phyloP scores from a whole-genome alignment of 2,888 invertebrate genomes.

The Piscicola geometra region DNA sequence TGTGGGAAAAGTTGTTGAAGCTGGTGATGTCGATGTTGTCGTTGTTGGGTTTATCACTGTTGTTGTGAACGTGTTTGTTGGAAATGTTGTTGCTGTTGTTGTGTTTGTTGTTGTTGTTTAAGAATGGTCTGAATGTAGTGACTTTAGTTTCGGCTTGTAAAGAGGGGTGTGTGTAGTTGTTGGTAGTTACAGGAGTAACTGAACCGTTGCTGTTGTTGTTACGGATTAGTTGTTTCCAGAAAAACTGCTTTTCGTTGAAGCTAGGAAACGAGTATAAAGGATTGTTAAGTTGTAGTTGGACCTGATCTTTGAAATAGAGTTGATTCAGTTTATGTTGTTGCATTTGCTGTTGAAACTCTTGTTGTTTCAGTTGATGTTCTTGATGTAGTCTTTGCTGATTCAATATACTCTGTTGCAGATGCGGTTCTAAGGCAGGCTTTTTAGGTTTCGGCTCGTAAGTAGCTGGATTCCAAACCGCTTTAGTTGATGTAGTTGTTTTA shows the following conservation, averaged over 20 bases:
- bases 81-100: not conserved
- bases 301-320: not conserved
- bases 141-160: not conserved
- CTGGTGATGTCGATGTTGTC: too few relatives aligned
- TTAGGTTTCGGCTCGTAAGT: conserved; percentile 29
- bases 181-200: too few relatives aligned
- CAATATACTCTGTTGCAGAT: not conserved
- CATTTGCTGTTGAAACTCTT: not conserved
- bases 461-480: conserved; percentile 28
- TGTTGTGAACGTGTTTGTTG: too few relatives aligned
- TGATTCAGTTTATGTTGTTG: not conserved
- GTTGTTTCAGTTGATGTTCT: too few relatives aligned
- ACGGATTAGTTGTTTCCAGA: not conserved
- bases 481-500: not conserved
- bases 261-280: not conserved
- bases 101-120: not conserved
- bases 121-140: not conserved
- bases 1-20: too few relatives aligned
- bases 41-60: not conserved
- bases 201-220: too few relatives aligned
- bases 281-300: not conserved
- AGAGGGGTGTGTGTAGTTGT: not conserved
- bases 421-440: not conserved
- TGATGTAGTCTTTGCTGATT: not conserved
- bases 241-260: not conserved